Percentiles rank a stretch among this genome's conserved stretches.
These are phyloP conservation scores for Hypolimnas misippus DNA, from an alignment of 2,888 invertebrate genomes.

Conservation along the genomic window DNA sequence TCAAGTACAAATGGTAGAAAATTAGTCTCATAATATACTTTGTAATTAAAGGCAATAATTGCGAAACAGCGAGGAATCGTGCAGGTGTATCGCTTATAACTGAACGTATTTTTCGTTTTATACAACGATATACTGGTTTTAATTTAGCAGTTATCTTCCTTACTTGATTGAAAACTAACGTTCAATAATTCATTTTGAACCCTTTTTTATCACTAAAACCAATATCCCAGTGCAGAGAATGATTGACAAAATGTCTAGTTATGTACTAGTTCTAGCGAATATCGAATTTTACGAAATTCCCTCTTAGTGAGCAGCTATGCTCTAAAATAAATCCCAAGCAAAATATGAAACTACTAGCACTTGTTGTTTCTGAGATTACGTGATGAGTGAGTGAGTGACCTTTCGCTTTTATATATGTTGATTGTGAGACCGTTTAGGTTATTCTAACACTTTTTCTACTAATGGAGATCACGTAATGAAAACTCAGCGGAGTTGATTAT, in stretches of 20 bases:
- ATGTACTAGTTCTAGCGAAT: too few species aligned
- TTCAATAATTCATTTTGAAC: neutral
- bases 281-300: too few species aligned
- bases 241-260: too few species aligned
- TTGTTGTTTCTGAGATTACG: too few species aligned
- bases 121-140: constrained; percentile 5
- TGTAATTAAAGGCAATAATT: constrained; percentile 50
- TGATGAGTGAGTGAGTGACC: too few species aligned
- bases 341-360: neutral
- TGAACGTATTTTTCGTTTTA: constrained; percentile 10
- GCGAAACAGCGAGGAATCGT: constrained; percentile 19
- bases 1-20: constrained; percentile 67
- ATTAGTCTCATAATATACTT: constrained; percentile 58
- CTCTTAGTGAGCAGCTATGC: too few species aligned
- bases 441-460: neutral
- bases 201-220: neutral
- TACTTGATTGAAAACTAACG: constrained; percentile 2
- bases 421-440: neutral
- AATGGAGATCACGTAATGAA: neutral
- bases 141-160: neutral
- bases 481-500: neutral
- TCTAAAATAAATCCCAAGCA: too few species aligned
- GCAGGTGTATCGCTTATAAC: constrained; percentile 9
- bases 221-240: too few species aligned
- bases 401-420: neutral